These are phyloP conservation scores for Brachylomia viminalis DNA, from an alignment of 2,888 invertebrate species.

Conservation along the genomic window DNA sequence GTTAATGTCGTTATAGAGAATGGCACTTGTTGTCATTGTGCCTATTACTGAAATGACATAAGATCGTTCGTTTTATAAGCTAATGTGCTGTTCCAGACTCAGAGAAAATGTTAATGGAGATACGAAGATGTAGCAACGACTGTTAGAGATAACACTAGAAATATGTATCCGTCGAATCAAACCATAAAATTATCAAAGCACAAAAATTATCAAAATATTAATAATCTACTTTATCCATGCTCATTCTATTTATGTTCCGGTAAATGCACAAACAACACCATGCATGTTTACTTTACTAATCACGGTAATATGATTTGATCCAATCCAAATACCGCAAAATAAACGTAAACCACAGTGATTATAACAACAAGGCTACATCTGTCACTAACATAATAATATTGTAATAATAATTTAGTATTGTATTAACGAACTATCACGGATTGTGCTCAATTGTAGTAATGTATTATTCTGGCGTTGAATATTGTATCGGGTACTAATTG, in stretches of 20 bases:
- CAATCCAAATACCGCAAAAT: not conserved
- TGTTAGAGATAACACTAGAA: not conserved
- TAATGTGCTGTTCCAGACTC: not conserved
- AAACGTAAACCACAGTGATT: slow-evolving; percentile 2
- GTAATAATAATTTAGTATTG: not conserved
- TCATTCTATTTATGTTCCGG: no score
- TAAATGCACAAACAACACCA: not conserved
- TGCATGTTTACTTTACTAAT: slow-evolving; percentile 2
- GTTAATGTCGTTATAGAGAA: slow-evolving; percentile 12
- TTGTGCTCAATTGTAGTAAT: slow-evolving; percentile 26
- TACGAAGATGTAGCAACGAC: not conserved
- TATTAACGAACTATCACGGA: not conserved
- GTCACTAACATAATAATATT: not conserved
- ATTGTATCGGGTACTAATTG: slow-evolving; percentile 41
- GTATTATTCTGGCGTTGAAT: slow-evolving; percentile 41
- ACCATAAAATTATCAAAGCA: not conserved
- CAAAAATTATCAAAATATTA: not conserved
- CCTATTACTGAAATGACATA: slow-evolving; percentile 5
- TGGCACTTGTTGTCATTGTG: not conserved
- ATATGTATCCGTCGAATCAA: not conserved
- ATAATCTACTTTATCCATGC: not conserved
- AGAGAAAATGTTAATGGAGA: not conserved
- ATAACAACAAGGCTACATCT: not conserved
- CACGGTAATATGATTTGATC: slow-evolving; percentile 8
- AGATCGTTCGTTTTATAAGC: slow-evolving; percentile 15